Conservation (phyloP, 2,113 vertebrate genomes). For the Chloropsis cyanopogon region DNA sequence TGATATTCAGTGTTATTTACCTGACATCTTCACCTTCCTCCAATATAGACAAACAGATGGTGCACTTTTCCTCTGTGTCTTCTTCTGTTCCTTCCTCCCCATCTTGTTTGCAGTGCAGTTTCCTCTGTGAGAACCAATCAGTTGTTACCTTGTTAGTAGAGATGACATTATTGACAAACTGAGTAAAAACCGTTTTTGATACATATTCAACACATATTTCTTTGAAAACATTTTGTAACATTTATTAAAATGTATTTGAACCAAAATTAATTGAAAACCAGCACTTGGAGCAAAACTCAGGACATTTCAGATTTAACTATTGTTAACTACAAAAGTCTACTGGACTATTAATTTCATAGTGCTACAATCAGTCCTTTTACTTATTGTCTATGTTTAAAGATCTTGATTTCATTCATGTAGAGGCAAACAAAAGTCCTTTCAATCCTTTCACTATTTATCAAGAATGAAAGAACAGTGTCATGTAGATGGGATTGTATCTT, state of each 20-base stretch:
- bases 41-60: slow-evolving; percentile 98
- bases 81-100: slow-evolving; percentile 95
- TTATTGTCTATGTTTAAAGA: neutral
- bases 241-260: neutral
- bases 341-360: neutral
- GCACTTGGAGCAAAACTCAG: neutral
- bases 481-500: neutral
- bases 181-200: slow-evolving; percentile 70
- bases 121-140: slow-evolving; percentile 93
- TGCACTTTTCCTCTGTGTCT: slow-evolving; percentile 98
- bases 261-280: neutral
- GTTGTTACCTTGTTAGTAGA: slow-evolving; percentile 88
- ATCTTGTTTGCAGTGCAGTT: slow-evolving; percentile 97
- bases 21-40: slow-evolving; percentile 99
- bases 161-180: slow-evolving; percentile 85
- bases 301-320: neutral
- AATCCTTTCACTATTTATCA: neutral
- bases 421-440: neutral
- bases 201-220: slow-evolving; percentile 43
- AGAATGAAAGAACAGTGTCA: neutral
- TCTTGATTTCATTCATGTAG: neutral
- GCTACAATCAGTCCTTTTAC: neutral
- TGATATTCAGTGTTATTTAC: slow-evolving; percentile 68
- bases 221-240: neutral
- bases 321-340: neutral